These are phyloP conservation scores for Bilobella aurantiaca DNA, from an alignment of 1,140 invertebrate species.

Conservation along the genomic window DNA sequence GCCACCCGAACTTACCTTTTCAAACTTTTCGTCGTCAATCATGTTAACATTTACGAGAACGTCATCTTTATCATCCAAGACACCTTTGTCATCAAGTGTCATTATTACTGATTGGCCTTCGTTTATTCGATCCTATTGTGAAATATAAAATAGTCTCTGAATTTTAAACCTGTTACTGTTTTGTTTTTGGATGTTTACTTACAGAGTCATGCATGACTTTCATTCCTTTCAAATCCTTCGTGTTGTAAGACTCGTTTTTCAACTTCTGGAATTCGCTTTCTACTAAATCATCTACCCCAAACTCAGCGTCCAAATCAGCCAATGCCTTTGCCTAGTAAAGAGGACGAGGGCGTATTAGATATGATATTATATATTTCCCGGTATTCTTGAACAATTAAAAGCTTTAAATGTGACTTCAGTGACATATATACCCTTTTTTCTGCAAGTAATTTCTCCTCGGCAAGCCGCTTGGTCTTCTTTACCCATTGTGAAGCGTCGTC, in stretches of 20 bases:
- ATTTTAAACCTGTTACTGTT: too few relatives aligned
- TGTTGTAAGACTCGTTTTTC: slow-evolving; percentile 53
- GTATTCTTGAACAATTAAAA: background rate
- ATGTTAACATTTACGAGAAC: slow-evolving; percentile 93
- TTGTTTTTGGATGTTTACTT: too few relatives aligned
- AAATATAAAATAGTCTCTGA: slow-evolving; percentile 18
- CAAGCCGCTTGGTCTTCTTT: slow-evolving; percentile 60
- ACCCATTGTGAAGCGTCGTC: slow-evolving; percentile 70
- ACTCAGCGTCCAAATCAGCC: slow-evolving; percentile 89
- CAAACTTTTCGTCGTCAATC: slow-evolving; percentile 81
- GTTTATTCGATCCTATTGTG: slow-evolving; percentile 51
- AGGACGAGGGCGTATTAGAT: too few relatives aligned
- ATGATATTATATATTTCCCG: too few relatives aligned
- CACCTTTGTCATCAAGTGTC: slow-evolving; percentile 84
- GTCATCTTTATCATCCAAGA: slow-evolving; percentile 80
- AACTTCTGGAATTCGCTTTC: slow-evolving; percentile 60
- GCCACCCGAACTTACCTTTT: slow-evolving; percentile 48
- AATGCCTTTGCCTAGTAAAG: slow-evolving; percentile 67
- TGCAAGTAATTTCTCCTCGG: slow-evolving; percentile 73
- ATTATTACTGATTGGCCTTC: slow-evolving; percentile 80
- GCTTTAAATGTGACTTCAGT: background rate
- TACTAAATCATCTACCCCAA: slow-evolving; percentile 75
- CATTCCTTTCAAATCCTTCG: slow-evolving; percentile 65
- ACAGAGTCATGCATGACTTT: slow-evolving; percentile 75
- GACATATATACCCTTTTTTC: slow-evolving; percentile 59